Evolutionary conservation across 1,140 invertebrate species (phyloP), one percentile per base, ranked within the genome.

Genomic region (Chionoecetes opilio): DNA sequence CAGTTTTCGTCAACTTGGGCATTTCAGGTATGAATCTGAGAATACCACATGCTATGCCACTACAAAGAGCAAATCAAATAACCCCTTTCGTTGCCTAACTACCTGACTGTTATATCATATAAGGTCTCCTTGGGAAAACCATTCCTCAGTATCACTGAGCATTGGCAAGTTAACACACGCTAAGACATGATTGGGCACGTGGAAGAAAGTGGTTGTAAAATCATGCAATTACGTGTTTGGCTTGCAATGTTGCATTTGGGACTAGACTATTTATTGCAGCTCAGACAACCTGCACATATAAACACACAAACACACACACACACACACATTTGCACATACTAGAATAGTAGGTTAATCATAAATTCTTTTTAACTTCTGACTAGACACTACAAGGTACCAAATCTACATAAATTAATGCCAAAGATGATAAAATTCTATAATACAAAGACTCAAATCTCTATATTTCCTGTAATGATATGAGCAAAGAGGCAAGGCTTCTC

Each of bases 201-300:
- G 37, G 41, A 84, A 46, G 84, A 87, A 84, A 87, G 92, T 53
- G 37, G 63, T 75, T 75, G 63, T 75, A 75, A 75, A 75, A 94
- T 75, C 93, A 94, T 82, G 63, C 75, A 82, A 75, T 94, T 94
- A 89, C 88, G 38, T 92, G 91, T 93, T 93, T 94, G 87, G 93
- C 89, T 82, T 94, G 86, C 46, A 88, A 82, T 46, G 93, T 88
- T 89, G 75, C 89, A 89, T 82, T 89, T 34, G 88, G 86, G 94
- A 95, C 94, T 95, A 95, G 94, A 95, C 94, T 95, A 95, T 93
- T 93, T 95, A 95, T 95, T 95, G 94, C 94, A 95, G 94, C 94
- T 95, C 53, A 34, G 82, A 90, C 88, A 90, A 90, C 88, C 88
- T 92, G 82, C 63, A 84, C 34, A 82, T 84, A 84, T 41, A 85